Evolutionary conservation across 1,140 invertebrate genomes (phyloP).

Genomic region (Centruroides vittatus): DNA sequence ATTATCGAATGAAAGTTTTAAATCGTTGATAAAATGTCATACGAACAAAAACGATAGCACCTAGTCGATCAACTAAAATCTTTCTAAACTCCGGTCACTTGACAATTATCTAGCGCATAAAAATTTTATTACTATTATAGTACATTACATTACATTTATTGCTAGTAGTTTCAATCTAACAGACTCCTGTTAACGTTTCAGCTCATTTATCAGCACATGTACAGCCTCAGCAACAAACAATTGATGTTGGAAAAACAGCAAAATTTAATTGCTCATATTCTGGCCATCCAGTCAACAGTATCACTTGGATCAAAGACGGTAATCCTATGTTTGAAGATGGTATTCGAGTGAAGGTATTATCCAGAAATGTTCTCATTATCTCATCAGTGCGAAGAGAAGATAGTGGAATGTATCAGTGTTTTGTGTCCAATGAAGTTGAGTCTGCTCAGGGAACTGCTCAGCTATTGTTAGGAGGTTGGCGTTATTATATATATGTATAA

Average conservation of each 20-base stretch:
- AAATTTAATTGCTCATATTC: slow-evolving; percentile 30
- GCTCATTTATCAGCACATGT: slow-evolving; percentile 29
- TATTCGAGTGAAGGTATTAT: slow-evolving; percentile 5
- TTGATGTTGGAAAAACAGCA: slow-evolving; percentile 31
- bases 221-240: slow-evolving; percentile 28
- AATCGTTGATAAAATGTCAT: too few relatives aligned
- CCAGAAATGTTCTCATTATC: slow-evolving; percentile 17
- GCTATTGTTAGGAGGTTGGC: slow-evolving; percentile 30
- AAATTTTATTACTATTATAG: neutral
- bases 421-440: slow-evolving; percentile 27
- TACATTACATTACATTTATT: neutral
- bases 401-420: slow-evolving; percentile 52
- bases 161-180: neutral
- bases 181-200: slow-evolving; percentile 16
- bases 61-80: too few relatives aligned
- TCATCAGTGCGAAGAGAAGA: slow-evolving; percentile 27
- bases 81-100: too few relatives aligned
- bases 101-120: too few relatives aligned
- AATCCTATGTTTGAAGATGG: slow-evolving; percentile 15
- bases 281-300: slow-evolving; percentile 27
- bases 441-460: slow-evolving; percentile 29
- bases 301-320: slow-evolving; percentile 20
- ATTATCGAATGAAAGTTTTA: too few relatives aligned
- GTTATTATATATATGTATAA: neutral
- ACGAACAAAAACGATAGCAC: too few relatives aligned